Base-by-base conservation (phyloP, 1,140 invertebrate genomes). In the Mya arenaria region DNA sequence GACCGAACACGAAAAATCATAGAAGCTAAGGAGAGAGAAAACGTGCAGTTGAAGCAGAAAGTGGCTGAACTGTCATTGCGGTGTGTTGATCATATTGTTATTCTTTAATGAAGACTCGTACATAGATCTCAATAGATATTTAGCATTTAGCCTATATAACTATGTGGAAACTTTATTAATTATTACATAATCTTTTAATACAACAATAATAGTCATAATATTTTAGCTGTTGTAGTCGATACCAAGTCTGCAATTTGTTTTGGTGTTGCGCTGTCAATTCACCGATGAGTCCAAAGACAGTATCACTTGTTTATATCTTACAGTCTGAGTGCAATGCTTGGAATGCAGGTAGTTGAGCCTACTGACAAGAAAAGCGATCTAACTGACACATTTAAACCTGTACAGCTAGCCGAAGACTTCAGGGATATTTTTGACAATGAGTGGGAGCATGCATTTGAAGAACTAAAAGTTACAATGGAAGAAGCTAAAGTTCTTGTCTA, bases 1-100 rank as follows among this genome's bases (percentile, higher is more conserved):
- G 75, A 78, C 3, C 36, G 75, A 48, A 78, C 75, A 34, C 52
- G 55, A 41, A 78, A 78, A 68, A 78, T 78, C 19, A 78, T 78
- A 32, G 75, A 66, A 66, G 36, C 75, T 5, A 78, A 78, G 32
- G 75, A 78, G 48, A 66, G 68, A 56, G 75, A 78, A 32, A 78
- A 66, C 13, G 65, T 68, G 6, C 23, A 56, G 2, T 32, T 78
- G 1, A 78, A 78, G 41, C 75, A 78, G n/a, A 78, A 78, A n/a
- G 39, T 78, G 1, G 65, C 62, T 25, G 62, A 78, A 34, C 36
- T 68, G 62, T 55, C 75, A 0, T 34, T 78, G 15, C 52, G 75
- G 75, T 78, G 37, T 17, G 10, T 13, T 19, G 8, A 28, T 25
- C n/a, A n/a, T n/a, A n/a, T n/a, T n/a, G n/a, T n/a, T n/a, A n/a